A percentile compares a stretch with the other conserved stretches of the same genome.
These are phyloP conservation scores for Proterorhinus semilunaris DNA, from an alignment of 2,113 vertebrate genomes.

Conservation along the genomic window DNA sequence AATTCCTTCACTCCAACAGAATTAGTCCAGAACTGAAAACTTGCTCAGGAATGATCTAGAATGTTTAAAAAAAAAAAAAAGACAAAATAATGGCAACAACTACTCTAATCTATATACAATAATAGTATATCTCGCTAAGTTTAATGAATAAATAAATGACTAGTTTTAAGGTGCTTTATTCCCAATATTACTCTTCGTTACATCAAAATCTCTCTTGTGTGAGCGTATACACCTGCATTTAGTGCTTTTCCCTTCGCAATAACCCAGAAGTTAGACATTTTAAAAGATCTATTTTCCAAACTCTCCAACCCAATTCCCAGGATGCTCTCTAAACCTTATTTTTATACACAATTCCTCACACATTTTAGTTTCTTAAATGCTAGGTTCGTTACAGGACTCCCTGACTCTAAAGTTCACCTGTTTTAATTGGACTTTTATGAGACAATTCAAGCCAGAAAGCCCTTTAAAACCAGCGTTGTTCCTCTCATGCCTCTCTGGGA, in stretches of 20 bases:
- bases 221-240: background rate
- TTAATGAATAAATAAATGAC: background rate
- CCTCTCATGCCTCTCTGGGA: constrained; percentile 65
- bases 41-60: too few species aligned
- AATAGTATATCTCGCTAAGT: too few species aligned
- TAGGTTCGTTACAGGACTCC: constrained; percentile 66
- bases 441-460: constrained; percentile 70
- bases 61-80: too few species aligned
- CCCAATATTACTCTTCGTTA: background rate
- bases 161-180: too few species aligned
- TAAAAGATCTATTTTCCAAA: constrained; percentile 13
- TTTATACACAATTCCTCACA: constrained; percentile 53
- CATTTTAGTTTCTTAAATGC: constrained; percentile 59
- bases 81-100: too few species aligned
- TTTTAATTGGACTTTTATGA: constrained; percentile 79
- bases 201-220: too few species aligned
- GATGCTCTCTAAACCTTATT: constrained; percentile 21
- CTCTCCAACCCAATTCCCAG: background rate
- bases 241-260: background rate
- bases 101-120: too few species aligned
- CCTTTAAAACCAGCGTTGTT: constrained; percentile 69
- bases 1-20: too few species aligned
- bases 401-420: constrained; percentile 76
- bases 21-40: too few species aligned
- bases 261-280: background rate